phyloP scores from a whole-genome alignment of 2,797 vertebrate genomes.

The Channallabes apus region DNA sequence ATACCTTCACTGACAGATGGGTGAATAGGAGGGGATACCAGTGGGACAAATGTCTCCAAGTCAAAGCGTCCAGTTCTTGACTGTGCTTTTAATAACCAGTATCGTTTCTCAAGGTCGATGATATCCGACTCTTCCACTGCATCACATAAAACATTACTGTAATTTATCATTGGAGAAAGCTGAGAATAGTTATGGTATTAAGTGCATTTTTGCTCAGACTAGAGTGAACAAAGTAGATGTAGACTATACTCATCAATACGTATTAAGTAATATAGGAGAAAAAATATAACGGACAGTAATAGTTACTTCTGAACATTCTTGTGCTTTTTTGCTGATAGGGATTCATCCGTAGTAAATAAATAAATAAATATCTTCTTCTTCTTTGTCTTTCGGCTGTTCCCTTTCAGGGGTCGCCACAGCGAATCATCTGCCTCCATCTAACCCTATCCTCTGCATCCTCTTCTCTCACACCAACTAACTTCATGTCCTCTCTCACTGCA shows the following conservation, averaged over 20 bases:
- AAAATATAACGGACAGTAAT: background rate
- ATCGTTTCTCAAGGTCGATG: constrained; percentile 97
- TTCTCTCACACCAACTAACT: no score
- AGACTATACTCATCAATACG: background rate
- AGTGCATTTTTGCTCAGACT: background rate
- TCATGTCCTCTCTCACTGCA: no score
- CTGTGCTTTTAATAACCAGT: constrained; percentile 97
- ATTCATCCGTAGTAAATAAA: no score
- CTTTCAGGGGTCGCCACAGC: no score
- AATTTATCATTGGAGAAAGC: background rate
- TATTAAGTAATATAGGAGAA: background rate
- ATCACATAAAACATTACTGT: constrained; percentile 28
- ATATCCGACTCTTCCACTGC: constrained; percentile 98
- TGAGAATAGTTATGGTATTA: background rate
- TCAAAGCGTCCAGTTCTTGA: constrained; percentile 97
- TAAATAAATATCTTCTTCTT: no score
- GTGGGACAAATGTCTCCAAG: constrained; percentile 92
- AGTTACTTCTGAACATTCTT: background rate
- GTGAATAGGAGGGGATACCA: constrained; percentile 96
- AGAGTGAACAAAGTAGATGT: background rate
- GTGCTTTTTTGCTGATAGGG: background rate
- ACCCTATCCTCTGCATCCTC: no score
- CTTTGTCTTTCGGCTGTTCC: no score
- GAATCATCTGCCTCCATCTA: no score
- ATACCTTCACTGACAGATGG: constrained; percentile 93